Base-by-base conservation (phyloP, 2,113 vertebrate genomes). In the Corvus hawaiiensis region DNA sequence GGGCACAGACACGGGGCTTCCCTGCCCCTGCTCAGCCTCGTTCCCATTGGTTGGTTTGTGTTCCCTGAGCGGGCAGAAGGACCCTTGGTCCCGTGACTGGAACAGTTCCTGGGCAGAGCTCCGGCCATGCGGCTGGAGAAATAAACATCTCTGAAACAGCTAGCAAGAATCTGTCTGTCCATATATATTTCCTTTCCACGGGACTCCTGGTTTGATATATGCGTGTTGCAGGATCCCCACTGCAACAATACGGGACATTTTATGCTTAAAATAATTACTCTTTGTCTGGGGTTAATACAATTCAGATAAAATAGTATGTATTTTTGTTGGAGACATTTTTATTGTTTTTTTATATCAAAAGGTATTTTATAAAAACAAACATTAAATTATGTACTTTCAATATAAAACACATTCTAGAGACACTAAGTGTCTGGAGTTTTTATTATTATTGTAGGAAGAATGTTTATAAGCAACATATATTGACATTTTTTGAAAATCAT, bases 381-480 rank as follows among this genome's bases (percentile, higher is more conserved):
- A 75, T 39, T 33, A 41, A 61, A 78, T 61, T 56, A 16, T 30
- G 2, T 80, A 37, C 4, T 86, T 62, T 52, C n/a, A 58, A 13
- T 37, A 61, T 32, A 61, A 86, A 87, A n/a, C 4, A 27, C 20
- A 5, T 73, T 16, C 37, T 48, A 66, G 30, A 73, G 23, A 48
- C 14, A 35, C 4, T 59, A 55, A 23, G 0, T 35, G 9, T 41
- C 17, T 51, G 22, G 10, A 2, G 0, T 0, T 35, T 72, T 79
- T 52, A 32, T 62, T 61, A 20, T 73, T 81, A n/a, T 20, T 74
- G 6, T 61, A 64, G 46, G 24, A 89, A 49, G 4, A n/a, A 41
- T 39, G 17, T 58, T 84, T 32, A 32, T 32, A 41, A 59, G 26
- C 8, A 77, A 20, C 3, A 24, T 37, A 12, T 72, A 16, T 12